Evolutionary conservation across 2,888 invertebrate species (phyloP), one percentile per base, ranked within the genome.

Genomic region (Caprella mutica): DNA sequence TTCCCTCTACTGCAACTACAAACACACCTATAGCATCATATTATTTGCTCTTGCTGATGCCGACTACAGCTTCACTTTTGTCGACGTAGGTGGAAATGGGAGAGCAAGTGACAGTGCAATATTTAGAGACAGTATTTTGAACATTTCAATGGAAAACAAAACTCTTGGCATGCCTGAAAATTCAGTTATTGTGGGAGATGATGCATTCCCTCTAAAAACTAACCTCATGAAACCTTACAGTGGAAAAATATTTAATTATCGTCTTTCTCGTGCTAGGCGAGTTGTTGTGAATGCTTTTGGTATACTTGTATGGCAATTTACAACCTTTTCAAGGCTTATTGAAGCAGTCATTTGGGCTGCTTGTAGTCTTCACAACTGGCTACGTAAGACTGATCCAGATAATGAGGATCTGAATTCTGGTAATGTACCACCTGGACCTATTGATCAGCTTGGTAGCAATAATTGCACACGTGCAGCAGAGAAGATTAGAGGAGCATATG

Each of bases 61-160:
- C 48, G 48, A 48, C 24, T 29, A 48, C 24, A 27, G 24, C 48
- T 48, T 48, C 24, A 48, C 4, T 19, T 48, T 29, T 29, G 29
- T 48, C 19, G 29, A 26, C 48, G 24, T 48, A 27, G 48, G 48
- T 23, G 48, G 23, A 48, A 48, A 48, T 48, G 48, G 48, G 17
- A 17, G 48, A 24, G 48, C 48, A 27, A 48, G 29, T 48, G 29
- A 48, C 33, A 33, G 8, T 48, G 48, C 48, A 23, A 24, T 29
- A 17, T 23, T 48, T 24, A 48, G 48, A 48, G 48, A 48, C 48
- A 23, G 23, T 23, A 48, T n/a, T 21, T 24, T 48, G 23, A 27
- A 48, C 24, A 19, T 17, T 24, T 19, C 24, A 48, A 17, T 48
- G 48, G 23, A 48, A 48, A 48, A 48, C 27, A 21, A 23, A 29